Conservation (phyloP, 2,113 vertebrate genomes). For the Pelvicachromis taeniatus region DNA sequence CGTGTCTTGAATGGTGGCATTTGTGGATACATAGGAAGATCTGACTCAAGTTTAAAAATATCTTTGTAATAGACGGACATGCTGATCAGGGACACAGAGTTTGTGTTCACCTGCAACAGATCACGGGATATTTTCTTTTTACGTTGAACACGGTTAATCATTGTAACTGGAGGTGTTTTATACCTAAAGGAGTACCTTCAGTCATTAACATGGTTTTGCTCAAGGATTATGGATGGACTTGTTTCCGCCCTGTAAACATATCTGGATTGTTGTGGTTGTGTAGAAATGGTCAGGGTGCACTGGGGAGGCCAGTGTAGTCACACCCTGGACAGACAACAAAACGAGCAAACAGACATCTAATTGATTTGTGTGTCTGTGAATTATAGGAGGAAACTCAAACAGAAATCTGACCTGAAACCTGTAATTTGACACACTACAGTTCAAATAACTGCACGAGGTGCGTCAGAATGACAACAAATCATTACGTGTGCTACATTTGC, state of each 20-base stretch:
- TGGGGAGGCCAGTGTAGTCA: neutral
- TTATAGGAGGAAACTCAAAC: neutral
- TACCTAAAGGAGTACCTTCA: neutral
- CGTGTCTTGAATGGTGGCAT: neutral
- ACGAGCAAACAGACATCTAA: neutral
- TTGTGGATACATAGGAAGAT: neutral
- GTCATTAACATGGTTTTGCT: neutral
- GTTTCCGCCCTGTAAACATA: neutral
- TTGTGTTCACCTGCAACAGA: neutral
- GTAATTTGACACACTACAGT: neutral
- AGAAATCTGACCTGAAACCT: neutral
- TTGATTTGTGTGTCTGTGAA: neutral
- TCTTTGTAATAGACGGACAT: neutral
- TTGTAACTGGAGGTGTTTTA: neutral
- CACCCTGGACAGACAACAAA: neutral
- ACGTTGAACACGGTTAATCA: neutral
- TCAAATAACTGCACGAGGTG: neutral
- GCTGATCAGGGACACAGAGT: neutral
- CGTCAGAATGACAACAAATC: neutral
- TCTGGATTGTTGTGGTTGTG: neutral
- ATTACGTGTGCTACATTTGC: accelerated
- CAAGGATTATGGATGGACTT: neutral
- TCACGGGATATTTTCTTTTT: neutral
- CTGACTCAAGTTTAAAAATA: neutral
- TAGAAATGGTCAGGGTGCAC: neutral